Evolutionary conservation across 2,113 vertebrate genomes (phyloP).

Genomic region (Dicrurus megarhynchus): DNA sequence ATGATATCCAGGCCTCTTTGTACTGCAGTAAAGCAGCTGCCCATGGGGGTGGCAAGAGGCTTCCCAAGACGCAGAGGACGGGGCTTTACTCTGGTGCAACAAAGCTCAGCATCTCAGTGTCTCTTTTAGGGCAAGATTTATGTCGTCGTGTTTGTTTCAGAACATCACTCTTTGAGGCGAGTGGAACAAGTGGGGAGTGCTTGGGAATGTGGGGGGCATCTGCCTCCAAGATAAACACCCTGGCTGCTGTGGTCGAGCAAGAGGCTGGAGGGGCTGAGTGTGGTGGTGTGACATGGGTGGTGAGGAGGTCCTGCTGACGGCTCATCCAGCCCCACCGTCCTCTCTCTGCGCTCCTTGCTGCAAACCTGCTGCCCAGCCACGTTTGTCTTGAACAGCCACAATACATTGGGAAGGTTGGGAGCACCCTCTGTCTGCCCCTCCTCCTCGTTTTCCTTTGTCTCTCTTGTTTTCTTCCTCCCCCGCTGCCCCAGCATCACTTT

Average conservation of each 20-base stretch:
- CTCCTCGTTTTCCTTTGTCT: background rate
- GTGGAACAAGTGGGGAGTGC: background rate
- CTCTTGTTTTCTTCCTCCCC: background rate
- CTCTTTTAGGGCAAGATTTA: background rate
- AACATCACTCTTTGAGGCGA: background rate
- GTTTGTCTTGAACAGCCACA: background rate
- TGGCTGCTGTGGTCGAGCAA: background rate
- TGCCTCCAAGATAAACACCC: conserved; percentile 12
- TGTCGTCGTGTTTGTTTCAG: background rate
- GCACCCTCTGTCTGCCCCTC: background rate
- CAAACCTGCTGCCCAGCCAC: background rate
- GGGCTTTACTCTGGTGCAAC: background rate
- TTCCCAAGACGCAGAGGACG: background rate
- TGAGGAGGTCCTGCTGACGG: background rate
- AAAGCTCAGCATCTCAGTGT: background rate
- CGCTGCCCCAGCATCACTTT: background rate
- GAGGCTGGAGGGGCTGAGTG: background rate
- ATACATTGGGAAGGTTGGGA: background rate
- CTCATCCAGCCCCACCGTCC: background rate
- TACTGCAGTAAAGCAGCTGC: background rate
- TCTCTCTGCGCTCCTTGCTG: background rate
- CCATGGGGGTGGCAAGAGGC: background rate
- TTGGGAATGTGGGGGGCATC: background rate
- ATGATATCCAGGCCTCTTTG: background rate
- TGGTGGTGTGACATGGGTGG: background rate